phyloP scores from a whole-genome alignment of 2,797 vertebrate genomes.

The Lepus townsendii region DNA sequence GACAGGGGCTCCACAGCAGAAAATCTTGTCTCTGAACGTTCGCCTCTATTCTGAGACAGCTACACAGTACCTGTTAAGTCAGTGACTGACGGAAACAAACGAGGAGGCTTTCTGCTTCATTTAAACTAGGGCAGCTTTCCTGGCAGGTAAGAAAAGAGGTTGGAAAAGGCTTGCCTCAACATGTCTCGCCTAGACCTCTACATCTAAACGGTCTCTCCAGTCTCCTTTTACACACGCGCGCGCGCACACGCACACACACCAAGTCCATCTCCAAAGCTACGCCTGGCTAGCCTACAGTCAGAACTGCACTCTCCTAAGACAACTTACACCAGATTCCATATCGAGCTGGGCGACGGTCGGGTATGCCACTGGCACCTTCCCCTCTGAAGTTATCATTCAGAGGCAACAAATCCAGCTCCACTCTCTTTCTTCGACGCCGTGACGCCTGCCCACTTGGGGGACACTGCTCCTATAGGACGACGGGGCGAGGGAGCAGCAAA shows the following conservation, averaged over 20 bases:
- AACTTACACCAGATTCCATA: slow-evolving; percentile 45
- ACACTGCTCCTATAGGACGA: neutral
- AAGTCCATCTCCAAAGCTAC: neutral
- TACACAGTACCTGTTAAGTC: slow-evolving; percentile 52
- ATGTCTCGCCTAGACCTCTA: slow-evolving; percentile 70
- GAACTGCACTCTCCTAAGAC: slow-evolving; percentile 64
- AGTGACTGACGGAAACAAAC: slow-evolving; percentile 62
- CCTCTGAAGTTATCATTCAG: slow-evolving; percentile 37
- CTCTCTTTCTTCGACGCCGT: neutral
- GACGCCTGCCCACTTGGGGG: slow-evolving; percentile 47
- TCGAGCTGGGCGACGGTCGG: neutral
- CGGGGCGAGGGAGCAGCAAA: slow-evolving; percentile 20
- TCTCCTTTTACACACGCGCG: neutral
- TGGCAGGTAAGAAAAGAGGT: slow-evolving; percentile 49
- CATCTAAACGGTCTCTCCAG: neutral
- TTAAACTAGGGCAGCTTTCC: slow-evolving; percentile 68
- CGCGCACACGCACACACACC: neutral
- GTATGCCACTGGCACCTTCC: slow-evolving; percentile 42
- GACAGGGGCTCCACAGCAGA: slow-evolving; percentile 50
- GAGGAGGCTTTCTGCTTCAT: slow-evolving; percentile 65
- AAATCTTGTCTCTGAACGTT: slow-evolving; percentile 46
- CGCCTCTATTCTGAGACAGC: slow-evolving; percentile 50
- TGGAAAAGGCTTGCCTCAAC: slow-evolving; percentile 75
- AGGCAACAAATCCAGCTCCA: slow-evolving; percentile 24
- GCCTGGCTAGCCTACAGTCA: neutral